Percentiles rank a stretch among this genome's conserved stretches.
Conservation (phyloP, 1,140 invertebrate species). For the Pseudomyrmex concolor region DNA sequence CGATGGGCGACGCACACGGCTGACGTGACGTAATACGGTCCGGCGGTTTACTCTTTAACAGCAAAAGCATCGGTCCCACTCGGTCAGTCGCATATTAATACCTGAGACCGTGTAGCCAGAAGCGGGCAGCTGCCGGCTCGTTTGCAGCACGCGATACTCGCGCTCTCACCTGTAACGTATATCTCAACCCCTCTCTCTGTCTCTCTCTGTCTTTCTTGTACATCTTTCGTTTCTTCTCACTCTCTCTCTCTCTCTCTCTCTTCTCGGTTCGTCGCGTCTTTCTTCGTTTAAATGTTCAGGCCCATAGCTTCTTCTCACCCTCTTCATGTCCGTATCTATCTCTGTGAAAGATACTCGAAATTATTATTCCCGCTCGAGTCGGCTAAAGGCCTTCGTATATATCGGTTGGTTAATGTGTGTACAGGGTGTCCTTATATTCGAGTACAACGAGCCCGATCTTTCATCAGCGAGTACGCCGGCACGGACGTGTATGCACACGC, state of each 20-base stretch:
- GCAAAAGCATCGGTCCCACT: slow-evolving; percentile 79
- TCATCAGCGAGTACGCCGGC: slow-evolving; percentile 42
- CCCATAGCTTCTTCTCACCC: slow-evolving; percentile 5
- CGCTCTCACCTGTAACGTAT: slow-evolving; percentile 84
- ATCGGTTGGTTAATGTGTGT: slow-evolving; percentile 67
- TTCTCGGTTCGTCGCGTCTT: neutral
- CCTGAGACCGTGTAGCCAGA: slow-evolving; percentile 76
- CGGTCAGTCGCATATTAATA: slow-evolving; percentile 83
- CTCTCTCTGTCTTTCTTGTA: slow-evolving; percentile 39
- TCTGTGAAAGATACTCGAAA: slow-evolving; percentile 68
- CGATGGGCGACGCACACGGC: slow-evolving; percentile 37
- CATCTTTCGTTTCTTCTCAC: neutral
- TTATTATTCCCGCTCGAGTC: slow-evolving; percentile 70
- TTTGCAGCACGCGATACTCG: slow-evolving; percentile 82
- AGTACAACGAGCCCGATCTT: slow-evolving; percentile 57
- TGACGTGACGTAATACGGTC: slow-evolving; percentile 71
- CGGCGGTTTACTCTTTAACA: slow-evolving; percentile 68
- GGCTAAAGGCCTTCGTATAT: slow-evolving; percentile 67
- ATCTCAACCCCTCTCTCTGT: slow-evolving; percentile 69
- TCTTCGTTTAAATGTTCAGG: slow-evolving; percentile 13
- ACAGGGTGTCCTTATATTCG: slow-evolving; percentile 69
- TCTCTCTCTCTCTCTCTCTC: slow-evolving; percentile 1
- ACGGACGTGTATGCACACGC: slow-evolving; percentile 21
- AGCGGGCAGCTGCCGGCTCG: slow-evolving; percentile 82
- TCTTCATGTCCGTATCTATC: slow-evolving; percentile 69